Evolutionary conservation across 2,888 invertebrate species (phyloP).

Genomic region (Microdon myrmicae): DNA sequence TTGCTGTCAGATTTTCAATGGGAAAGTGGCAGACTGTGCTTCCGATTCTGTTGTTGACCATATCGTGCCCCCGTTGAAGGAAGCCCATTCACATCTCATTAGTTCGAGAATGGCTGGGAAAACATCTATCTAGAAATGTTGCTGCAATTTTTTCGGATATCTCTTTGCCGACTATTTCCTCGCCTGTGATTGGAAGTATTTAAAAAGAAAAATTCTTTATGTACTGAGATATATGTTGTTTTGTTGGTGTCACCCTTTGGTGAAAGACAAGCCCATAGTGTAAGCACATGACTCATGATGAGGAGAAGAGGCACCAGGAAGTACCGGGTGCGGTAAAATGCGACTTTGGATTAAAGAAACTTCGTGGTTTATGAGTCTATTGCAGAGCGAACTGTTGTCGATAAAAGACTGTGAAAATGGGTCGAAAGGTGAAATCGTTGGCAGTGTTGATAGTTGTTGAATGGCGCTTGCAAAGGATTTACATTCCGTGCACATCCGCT

Average conservation of each 20-base stretch:
- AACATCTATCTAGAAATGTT: constrained; percentile 28
- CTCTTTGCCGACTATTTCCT: not conserved
- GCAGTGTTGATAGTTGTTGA: not conserved
- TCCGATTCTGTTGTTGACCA: not conserved
- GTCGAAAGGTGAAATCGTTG: constrained; percentile 45
- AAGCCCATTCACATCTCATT: constrained; percentile 41
- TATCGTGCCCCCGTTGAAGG: constrained; percentile 7
- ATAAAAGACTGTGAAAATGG: constrained; percentile 32
- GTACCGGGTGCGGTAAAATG: constrained; percentile 26
- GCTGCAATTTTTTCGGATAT: constrained; percentile 26
- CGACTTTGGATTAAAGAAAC: constrained; percentile 45
- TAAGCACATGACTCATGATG: not conserved
- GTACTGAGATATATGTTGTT: constrained; percentile 7
- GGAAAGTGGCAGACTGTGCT: constrained; percentile 10
- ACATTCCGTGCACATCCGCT: constrained; percentile 15
- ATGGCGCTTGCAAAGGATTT: constrained; percentile 44
- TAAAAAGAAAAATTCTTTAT: too few relatives aligned
- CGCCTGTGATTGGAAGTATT: too few relatives aligned
- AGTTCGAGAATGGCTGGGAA: constrained; percentile 33
- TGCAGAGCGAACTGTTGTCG: constrained; percentile 37
- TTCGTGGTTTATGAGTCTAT: constrained; percentile 48
- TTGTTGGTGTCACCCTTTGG: constrained; percentile 36
- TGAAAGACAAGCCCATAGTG: not conserved
- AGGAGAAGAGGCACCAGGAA: not conserved
- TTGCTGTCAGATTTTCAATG: too few relatives aligned